These are phyloP conservation scores for Sebastes oblongus DNA, from an alignment of 2,797 vertebrate species.

Conservation along the genomic window DNA sequence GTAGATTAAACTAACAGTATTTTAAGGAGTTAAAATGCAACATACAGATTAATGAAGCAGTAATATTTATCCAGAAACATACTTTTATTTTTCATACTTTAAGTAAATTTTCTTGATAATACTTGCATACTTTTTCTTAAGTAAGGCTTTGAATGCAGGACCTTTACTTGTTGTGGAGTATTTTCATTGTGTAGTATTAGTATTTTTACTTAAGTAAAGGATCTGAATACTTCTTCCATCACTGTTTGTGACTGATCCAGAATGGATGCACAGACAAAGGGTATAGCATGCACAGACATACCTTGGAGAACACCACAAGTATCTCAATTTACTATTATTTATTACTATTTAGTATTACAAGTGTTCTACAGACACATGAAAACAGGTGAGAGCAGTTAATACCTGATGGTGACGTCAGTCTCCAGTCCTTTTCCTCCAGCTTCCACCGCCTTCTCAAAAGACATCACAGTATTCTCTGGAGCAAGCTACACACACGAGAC, in stretches of 20 bases:
- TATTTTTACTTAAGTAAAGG: background rate
- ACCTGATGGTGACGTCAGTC: conserved; percentile 91
- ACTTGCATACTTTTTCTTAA: background rate
- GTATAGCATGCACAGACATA: background rate
- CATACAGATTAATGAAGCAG: too few species aligned
- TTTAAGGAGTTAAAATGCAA: too few species aligned
- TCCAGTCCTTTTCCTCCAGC: conserved; percentile 86
- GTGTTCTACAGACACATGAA: background rate
- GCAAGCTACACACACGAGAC: conserved; percentile 78
- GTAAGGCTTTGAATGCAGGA: background rate
- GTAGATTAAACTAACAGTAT: too few species aligned
- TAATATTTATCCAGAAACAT: too few species aligned
- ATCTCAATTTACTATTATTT: background rate
- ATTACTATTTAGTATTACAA: background rate
- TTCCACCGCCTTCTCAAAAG: conserved; percentile 91
- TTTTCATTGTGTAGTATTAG: background rate
- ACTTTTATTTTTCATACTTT: too few species aligned
- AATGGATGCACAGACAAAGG: background rate
- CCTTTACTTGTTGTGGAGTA: background rate
- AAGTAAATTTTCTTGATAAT: background rate
- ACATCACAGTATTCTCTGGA: conserved; percentile 92
- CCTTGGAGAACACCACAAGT: background rate
- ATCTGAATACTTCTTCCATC: background rate
- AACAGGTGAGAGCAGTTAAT: conserved; percentile 1
- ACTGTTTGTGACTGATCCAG: background rate